Base-by-base conservation (phyloP, 2,797 vertebrate species). In the Melopsittacus undulatus region DNA sequence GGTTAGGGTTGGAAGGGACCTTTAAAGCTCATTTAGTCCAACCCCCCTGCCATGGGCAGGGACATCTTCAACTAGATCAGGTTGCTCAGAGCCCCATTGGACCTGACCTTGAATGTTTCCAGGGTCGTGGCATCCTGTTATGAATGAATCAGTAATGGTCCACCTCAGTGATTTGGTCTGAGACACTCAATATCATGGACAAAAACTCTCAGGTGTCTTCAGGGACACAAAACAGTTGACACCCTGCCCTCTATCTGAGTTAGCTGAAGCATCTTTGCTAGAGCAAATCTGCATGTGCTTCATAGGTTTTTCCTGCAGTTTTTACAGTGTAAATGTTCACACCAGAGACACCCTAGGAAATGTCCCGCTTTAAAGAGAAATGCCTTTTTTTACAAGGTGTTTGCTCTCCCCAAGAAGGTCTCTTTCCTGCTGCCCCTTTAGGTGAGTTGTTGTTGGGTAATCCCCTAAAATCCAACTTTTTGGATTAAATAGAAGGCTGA, bases 391-490 rank as follows among this genome's bases (percentile, higher is more conserved):
- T 32, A 3, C 48, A 42, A 34, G 29, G 32, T 42, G 18, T 43
- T 86, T 81, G 8, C 8, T 90, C 32, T 70, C 36, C 19, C 19
- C 22, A 23, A 3, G 17, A 2, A 29, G 11, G 1, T 38, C 11
- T 74, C 32, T 75, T 89, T 43, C 57, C 67, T 62, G 22, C 23
- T 90, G 34, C 13, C 7, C 14, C 8, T 81, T 90, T 70, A 38
- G 23, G 38, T 0, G 0, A 27, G 6, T 1, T 80, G 26, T 7
- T 51, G 14, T 14, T 13, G 1, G 19, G 24, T 93, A 87, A 61
- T 40, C 38, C 16, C 42, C 74, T 45, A 18, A 73, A 90, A 46
- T 9, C 26, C 51, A 59, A 4, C 19, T 9, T 32, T 76, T 48
- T 38, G 34, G 13, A 23, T 11, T 34, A 59, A n/a, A 11, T 15